phyloP scores from a whole-genome alignment of 2,797 vertebrate species.

The Microchirus variegatus region DNA sequence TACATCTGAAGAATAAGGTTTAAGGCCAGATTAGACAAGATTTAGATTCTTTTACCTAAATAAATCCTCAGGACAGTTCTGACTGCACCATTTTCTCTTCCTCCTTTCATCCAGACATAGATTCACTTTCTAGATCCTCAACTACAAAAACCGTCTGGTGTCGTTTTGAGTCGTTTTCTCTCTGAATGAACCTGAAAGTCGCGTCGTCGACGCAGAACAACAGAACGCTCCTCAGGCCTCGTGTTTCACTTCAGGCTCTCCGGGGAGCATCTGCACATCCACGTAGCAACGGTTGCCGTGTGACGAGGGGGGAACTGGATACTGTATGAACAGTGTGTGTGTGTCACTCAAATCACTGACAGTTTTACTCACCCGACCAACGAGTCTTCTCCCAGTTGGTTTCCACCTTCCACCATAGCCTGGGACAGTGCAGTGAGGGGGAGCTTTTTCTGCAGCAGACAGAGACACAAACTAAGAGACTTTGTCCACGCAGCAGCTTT shows the following conservation, averaged over 20 bases:
- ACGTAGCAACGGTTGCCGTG: slow-evolving; percentile 31
- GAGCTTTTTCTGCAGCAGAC: slow-evolving; percentile 89
- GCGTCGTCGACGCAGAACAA: slow-evolving; percentile 16
- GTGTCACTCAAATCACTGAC: slow-evolving; percentile 26
- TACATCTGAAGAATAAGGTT: no score
- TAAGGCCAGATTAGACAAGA: no score
- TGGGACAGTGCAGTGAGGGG: slow-evolving; percentile 93
- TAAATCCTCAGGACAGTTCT: no score
- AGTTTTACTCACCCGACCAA: slow-evolving; percentile 90
- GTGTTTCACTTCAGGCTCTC: slow-evolving; percentile 53
- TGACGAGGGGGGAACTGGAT: slow-evolving; percentile 11
- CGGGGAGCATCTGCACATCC: slow-evolving; percentile 41
- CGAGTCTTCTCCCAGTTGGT: slow-evolving; percentile 92
- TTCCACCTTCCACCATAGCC: slow-evolving; percentile 92
- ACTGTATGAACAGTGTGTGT: background rate
- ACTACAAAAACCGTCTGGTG: background rate
- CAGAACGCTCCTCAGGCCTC: slow-evolving; percentile 31
- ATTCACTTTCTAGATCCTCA: slow-evolving; percentile 65
- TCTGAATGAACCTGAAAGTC: slow-evolving; percentile 44
- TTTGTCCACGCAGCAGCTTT: background rate
- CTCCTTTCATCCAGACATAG: slow-evolving; percentile 52
- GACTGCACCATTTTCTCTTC: slow-evolving; percentile 55
- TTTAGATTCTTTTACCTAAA: no score
- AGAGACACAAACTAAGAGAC: slow-evolving; percentile 3
- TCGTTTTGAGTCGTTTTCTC: background rate